phyloP scores from a whole-genome alignment of 1,140 invertebrate species.

The Stegodyphus dumicola region DNA sequence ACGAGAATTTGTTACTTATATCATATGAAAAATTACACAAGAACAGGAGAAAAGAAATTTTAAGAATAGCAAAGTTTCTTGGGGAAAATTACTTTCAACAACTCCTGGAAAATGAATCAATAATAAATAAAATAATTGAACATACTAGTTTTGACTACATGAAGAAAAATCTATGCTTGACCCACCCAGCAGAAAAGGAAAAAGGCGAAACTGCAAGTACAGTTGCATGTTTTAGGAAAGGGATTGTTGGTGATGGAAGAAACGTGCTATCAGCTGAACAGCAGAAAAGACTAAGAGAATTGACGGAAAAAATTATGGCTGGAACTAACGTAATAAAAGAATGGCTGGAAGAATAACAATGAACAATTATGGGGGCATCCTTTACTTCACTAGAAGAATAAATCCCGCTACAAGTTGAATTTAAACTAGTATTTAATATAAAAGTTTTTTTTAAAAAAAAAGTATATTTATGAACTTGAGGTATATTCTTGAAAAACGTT shows the following conservation, averaged over 20 bases:
- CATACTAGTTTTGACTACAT: constrained; percentile 44
- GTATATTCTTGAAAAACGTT: no score
- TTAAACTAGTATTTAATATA: no score
- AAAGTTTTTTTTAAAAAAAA: no score
- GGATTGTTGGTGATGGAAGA: constrained; percentile 33
- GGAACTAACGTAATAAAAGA: constrained; percentile 19
- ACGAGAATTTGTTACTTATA: constrained; percentile 64
- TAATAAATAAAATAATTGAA: constrained; percentile 33
- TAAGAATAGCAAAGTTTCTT: constrained; percentile 66
- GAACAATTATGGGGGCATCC: no score
- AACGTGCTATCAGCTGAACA: constrained; percentile 8
- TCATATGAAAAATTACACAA: constrained; percentile 63
- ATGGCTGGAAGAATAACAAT: not conserved
- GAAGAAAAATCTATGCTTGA: constrained; percentile 31
- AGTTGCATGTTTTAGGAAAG: constrained; percentile 41
- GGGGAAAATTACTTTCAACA: constrained; percentile 61
- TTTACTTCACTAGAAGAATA: no score
- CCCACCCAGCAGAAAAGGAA: not conserved
- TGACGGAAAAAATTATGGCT: constrained; percentile 1
- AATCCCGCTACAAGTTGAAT: no score
- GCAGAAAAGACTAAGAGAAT: not conserved
- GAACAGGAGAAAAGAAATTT: constrained; percentile 5
- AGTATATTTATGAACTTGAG: no score
- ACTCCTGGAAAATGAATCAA: not conserved
- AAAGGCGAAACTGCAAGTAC: not conserved